These are phyloP conservation scores for Phyllopteryx taeniolatus DNA, from an alignment of 2,113 vertebrate genomes.

Conservation along the genomic window DNA sequence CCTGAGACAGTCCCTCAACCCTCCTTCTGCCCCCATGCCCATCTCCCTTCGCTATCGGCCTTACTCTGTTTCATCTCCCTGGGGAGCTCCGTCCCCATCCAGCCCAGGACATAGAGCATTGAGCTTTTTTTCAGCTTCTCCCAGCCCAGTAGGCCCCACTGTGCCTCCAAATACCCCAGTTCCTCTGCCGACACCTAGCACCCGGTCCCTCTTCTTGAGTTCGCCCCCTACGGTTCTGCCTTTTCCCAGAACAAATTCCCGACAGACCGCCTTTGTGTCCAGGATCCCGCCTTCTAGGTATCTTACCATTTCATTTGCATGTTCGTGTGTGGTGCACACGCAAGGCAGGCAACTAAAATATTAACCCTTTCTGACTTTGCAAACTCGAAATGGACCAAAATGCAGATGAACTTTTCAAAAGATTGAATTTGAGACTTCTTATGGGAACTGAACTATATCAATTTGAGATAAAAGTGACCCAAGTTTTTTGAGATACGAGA, in stretches of 20 bases:
- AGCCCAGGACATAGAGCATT: conserved; percentile 64
- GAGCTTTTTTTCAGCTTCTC: conserved; percentile 40
- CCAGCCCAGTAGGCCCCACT: conserved; percentile 51
- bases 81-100: conserved; percentile 59
- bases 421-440: too few species aligned
- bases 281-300: conserved; percentile 91
- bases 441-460: too few species aligned
- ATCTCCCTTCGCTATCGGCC: conserved; percentile 86
- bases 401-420: background rate
- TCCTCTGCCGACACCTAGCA: conserved; percentile 63
- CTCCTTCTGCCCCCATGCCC: conserved; percentile 72
- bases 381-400: background rate
- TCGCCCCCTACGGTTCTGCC: conserved; percentile 65
- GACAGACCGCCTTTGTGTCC: conserved; percentile 74
- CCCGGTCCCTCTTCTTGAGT: conserved; percentile 60
- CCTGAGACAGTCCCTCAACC: conserved; percentile 51
- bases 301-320: conserved; percentile 57
- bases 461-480: too few species aligned
- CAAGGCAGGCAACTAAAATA: conserved; percentile 34
- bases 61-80: conserved; percentile 78
- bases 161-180: conserved; percentile 71
- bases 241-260: conserved; percentile 73
- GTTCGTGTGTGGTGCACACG: conserved; percentile 40
- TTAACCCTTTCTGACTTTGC: conserved; percentile 8
- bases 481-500: too few species aligned